Evolutionary conservation across 2,888 invertebrate genomes (phyloP), one percentile per base, ranked within the genome.

Genomic region (Standfussiana lucernea): DNA sequence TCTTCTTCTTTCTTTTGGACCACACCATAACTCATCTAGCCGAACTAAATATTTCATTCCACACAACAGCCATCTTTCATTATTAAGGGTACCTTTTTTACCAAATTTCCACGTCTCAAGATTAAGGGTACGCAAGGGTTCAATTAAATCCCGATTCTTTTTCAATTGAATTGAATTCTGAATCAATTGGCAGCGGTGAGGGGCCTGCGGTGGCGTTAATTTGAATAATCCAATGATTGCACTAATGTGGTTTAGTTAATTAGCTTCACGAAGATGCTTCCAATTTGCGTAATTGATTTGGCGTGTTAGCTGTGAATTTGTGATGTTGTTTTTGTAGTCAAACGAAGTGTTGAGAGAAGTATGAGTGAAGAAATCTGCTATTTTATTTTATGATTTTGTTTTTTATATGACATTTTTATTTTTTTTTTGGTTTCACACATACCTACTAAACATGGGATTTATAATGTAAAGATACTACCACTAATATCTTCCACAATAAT

Each of bases 141-240:
- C 70, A 80, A 81, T 83, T 83, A 79, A 77, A 65, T 68, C 82
- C 79, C 79, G 72, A 82, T 87, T 90, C 88, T 81, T 79, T 88
- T 86, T 79, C 53, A 88, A 68, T 82, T 72, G 71, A 82, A 84
- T 84, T 80, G 50, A 62, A 80, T 85, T 85, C 82, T 70, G 76
- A 86, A 87, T 84, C 86, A 88, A 89, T 89, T 78, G 82, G 67
- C 35, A 76, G 74, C 71, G 85, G 84, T 86, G 86, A 78, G 89
- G 89, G 89, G 81, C 77, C 70, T 82, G 68, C 64, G 42, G 77
- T 77, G 65, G 67, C 35, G 77, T 76, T 84, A 74, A 89, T 86
- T 89, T 89, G 88, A 88, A 88, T 89, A 90, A 86, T 86, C 76
- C 72, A 82, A 76, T 88, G 83, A 88, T 88, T 86, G 88, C 80